Conservation (phyloP, 2,113 vertebrate species). For the Rissa tridactyla region DNA sequence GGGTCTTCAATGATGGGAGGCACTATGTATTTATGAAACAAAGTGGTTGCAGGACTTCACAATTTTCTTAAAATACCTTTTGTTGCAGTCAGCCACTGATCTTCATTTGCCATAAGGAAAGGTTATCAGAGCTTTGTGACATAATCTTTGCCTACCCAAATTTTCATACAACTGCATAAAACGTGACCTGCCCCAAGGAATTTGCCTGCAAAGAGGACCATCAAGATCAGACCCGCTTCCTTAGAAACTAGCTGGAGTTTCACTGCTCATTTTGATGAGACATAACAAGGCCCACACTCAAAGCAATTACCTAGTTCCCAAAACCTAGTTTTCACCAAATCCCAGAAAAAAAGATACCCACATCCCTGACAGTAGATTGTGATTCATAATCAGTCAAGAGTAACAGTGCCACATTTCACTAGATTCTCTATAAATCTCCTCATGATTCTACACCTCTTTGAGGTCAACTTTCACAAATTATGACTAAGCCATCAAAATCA, state of each 20-base stretch:
- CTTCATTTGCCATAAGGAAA: background rate
- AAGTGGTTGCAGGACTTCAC: background rate
- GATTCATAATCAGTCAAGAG: background rate
- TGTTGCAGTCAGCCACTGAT: background rate
- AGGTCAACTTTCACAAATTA: background rate
- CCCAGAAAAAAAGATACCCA: background rate
- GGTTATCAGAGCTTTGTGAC: background rate
- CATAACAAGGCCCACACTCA: background rate
- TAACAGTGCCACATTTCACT: background rate
- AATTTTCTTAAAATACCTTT: background rate
- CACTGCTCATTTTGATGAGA: background rate
- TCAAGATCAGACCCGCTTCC: background rate
- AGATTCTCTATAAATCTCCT: background rate
- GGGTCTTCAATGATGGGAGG: background rate
- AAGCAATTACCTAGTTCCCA: background rate
- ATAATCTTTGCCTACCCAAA: background rate
- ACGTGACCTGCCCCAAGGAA: background rate
- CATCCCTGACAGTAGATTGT: background rate
- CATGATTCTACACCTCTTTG: background rate
- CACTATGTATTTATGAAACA: background rate
- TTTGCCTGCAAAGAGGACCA: background rate
- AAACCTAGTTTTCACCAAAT: background rate
- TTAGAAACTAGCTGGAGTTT: background rate
- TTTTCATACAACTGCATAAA: background rate
- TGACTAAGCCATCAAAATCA: background rate